Percentiles rank a stretch among this genome's conserved stretches.
Conservation (phyloP, 2,888 invertebrate genomes). For the Phortica okadai region DNA sequence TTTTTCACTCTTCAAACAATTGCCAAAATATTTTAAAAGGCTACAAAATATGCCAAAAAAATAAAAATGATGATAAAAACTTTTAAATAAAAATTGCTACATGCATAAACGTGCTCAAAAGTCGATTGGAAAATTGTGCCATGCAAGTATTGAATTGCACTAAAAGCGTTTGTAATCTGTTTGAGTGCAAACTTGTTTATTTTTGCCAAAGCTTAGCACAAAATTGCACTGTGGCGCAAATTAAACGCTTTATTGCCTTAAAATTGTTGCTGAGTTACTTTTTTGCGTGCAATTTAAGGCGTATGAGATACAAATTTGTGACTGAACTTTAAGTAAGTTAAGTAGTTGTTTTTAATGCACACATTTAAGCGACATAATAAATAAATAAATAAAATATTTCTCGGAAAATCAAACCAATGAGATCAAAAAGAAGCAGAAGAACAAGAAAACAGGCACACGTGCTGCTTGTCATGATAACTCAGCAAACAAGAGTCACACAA, state of each 20-base stretch:
- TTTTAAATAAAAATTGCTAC: too few relatives aligned
- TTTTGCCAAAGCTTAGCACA: too few relatives aligned
- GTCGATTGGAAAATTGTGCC: not conserved
- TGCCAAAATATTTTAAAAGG: not conserved
- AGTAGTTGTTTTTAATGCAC: not conserved
- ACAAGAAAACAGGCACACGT: not conserved
- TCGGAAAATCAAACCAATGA: not conserved
- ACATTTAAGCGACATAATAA: not conserved
- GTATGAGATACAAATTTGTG: too few relatives aligned
- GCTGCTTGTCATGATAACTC: conserved; percentile 20
- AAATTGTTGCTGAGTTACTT: too few relatives aligned
- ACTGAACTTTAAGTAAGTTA: too few relatives aligned
- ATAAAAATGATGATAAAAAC: not conserved
- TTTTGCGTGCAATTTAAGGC: too few relatives aligned
- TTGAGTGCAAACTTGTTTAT: not conserved
- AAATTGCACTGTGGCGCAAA: too few relatives aligned
- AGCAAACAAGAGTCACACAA: not conserved
- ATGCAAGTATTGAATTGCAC: conserved; percentile 30
- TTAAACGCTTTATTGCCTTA: too few relatives aligned
- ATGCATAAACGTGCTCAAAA: not conserved
- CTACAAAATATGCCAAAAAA: not conserved
- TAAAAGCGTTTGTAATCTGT: not conserved
- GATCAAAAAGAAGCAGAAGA: conserved; percentile 1
- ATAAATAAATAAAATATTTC: not conserved
- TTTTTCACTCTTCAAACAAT: not conserved